Evolutionary conservation across 2,113 vertebrate species (phyloP).

Genomic region (Melanerpes aurifrons): DNA sequence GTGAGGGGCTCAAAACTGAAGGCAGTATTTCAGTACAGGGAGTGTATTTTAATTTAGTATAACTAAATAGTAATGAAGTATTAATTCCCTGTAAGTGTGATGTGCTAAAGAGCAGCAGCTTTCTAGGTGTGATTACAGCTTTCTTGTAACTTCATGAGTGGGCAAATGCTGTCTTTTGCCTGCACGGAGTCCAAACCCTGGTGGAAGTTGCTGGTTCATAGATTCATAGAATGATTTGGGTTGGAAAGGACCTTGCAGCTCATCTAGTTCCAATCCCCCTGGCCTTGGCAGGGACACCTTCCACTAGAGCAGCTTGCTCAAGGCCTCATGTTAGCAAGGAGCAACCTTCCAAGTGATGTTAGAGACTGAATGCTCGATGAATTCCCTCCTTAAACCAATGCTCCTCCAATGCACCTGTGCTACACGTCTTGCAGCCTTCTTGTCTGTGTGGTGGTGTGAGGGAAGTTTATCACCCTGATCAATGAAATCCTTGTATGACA

Average conservation of each 20-base stretch:
- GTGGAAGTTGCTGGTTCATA: background rate
- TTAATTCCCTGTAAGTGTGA: background rate
- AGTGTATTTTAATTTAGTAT: no score
- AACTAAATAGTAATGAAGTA: no score
- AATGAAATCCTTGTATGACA: background rate
- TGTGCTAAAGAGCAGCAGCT: background rate
- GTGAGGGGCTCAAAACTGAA: no score
- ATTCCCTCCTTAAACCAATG: background rate
- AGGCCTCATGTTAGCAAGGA: background rate
- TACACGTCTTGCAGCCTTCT: background rate
- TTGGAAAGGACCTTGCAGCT: no score
- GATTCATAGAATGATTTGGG: no score
- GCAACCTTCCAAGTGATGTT: fast-evolving
- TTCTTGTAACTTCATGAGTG: background rate
- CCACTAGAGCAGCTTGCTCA: no score
- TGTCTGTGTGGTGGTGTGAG: background rate
- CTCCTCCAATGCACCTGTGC: background rate
- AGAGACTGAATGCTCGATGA: fast-evolving
- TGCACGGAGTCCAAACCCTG: background rate
- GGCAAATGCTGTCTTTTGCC: background rate
- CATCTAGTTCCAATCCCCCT: no score
- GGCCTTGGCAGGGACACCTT: no score
- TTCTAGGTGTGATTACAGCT: background rate
- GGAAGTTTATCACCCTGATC: background rate
- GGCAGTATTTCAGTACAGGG: no score